Conservation (phyloP, 92 coral and sea anemone species). For the Porites cylindrica region DNA sequence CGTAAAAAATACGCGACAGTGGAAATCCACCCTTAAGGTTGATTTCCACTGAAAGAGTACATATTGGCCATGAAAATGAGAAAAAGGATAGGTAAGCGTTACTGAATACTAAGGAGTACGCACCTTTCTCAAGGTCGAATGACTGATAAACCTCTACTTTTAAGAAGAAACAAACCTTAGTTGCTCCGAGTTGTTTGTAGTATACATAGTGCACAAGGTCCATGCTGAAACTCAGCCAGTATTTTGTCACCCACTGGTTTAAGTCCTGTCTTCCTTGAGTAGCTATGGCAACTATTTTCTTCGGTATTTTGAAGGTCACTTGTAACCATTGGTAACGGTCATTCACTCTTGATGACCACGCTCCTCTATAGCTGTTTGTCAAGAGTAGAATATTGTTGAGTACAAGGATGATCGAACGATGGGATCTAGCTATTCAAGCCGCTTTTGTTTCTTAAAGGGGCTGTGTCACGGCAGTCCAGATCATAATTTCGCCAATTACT, state of each 20-base stretch:
- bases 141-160: not conserved
- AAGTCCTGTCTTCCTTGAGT: constrained; percentile 79
- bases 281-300: constrained; percentile 79
- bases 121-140: not conserved
- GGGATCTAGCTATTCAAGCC: no score
- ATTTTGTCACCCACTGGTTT: constrained; percentile 74
- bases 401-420: not conserved
- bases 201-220: constrained; percentile 60
- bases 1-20: no score
- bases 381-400: not conserved
- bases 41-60: no score
- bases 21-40: no score
- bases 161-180: constrained; percentile 33
- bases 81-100: no score
- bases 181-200: constrained; percentile 57
- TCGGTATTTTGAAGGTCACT: constrained; percentile 61
- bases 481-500: no score
- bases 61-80: no score
- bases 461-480: no score
- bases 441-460: no score
- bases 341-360: constrained; percentile 71
- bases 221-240: constrained; percentile 64
- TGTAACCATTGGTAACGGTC: constrained; percentile 73
- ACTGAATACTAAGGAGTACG: no score
- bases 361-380: constrained; percentile 50